Evolutionary conservation across 1,140 invertebrate species (phyloP), one percentile per base, ranked within the genome.

Genomic region (Drosophila carrolli): DNA sequence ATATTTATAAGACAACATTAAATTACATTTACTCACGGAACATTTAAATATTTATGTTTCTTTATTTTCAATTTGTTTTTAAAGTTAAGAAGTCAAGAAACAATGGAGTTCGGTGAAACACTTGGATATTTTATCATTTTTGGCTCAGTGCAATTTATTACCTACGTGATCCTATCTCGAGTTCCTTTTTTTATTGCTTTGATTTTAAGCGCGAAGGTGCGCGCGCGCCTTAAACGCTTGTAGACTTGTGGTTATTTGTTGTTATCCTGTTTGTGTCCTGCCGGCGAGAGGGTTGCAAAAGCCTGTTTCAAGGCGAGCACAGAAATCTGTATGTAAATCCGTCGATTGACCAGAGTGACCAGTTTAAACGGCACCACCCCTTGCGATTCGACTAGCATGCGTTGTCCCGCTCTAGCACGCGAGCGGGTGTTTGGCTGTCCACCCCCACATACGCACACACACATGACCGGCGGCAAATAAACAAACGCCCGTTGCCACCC

Each of bases 381-480:
- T 46, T 32, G 29, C 29, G 29, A 32, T 8, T 14, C 32, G 19
- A 27, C n/a, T 37, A 14, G 47, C 38, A 27, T 29, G 38, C 43
- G 60, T 66, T 77, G 41, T 54, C 62, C 60, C 78, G 72, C 63
- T 66, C 54, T 65, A 54, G 35, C 61, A 44, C 65, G 47, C 53
- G 3, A 51, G 48, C 27, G 57, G 53, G 75, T 73, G 63, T 37
- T 37, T 11, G 5, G 14, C 40, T 76, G 78, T 78, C 83, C 83
- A 88, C 83, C 83, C 83, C 78, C 78, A 88, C 73, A 86, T 57
- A 77, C 78, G 77, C 66, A 75, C 62, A 75, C 73, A 75, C 66
- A 78, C 61, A 72, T 78, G 76, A 53, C 80, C 81, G 83, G 82
- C 63, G 74, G 81, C 84, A 89, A 88, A 89, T 88, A 89, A 88